A percentile compares a stretch with the other conserved stretches of the same genome.
Conservation (phyloP, 2,888 invertebrate genomes). For the Lasioglossum morio region DNA sequence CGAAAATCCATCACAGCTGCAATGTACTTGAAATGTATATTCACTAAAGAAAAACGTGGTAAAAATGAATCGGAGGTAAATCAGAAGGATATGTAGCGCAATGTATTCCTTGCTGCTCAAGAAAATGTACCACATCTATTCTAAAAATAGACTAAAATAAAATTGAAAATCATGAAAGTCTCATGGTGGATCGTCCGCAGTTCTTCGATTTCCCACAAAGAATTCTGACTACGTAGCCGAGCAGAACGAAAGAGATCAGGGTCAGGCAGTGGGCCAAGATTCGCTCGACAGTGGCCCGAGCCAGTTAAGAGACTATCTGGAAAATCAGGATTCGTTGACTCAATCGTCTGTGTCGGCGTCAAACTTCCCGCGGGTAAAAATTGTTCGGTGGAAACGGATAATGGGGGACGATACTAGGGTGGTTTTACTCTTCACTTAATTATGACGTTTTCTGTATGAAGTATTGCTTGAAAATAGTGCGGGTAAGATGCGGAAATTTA, state of each 20-base stretch:
- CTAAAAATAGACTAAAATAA: neutral
- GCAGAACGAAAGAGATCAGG: slow-evolving; percentile 40
- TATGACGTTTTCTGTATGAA: too few species aligned
- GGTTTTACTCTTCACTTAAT: too few species aligned
- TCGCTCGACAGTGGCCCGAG: slow-evolving; percentile 17
- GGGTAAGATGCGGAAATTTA: too few species aligned
- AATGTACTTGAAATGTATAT: neutral
- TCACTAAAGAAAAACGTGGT: too few species aligned
- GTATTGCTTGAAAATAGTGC: too few species aligned
- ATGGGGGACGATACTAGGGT: too few species aligned
- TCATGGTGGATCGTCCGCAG: neutral
- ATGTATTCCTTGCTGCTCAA: neutral
- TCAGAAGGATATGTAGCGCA: neutral
- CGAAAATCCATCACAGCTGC: neutral
- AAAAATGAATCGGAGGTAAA: neutral
- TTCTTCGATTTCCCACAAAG: slow-evolving; percentile 12
- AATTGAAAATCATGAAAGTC: neutral
- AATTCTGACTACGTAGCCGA: slow-evolving; percentile 45
- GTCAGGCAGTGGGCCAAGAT: slow-evolving; percentile 64
- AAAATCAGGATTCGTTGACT: slow-evolving; percentile 69
- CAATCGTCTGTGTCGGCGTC: slow-evolving; percentile 40
- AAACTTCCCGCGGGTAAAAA: slow-evolving; percentile 27
- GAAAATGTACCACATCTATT: neutral
- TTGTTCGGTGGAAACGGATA: slow-evolving; percentile 9
- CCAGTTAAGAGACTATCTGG: slow-evolving; percentile 61